These are phyloP conservation scores for Rattus rattus DNA, from an alignment of 2,113 vertebrate species.

Conservation along the genomic window DNA sequence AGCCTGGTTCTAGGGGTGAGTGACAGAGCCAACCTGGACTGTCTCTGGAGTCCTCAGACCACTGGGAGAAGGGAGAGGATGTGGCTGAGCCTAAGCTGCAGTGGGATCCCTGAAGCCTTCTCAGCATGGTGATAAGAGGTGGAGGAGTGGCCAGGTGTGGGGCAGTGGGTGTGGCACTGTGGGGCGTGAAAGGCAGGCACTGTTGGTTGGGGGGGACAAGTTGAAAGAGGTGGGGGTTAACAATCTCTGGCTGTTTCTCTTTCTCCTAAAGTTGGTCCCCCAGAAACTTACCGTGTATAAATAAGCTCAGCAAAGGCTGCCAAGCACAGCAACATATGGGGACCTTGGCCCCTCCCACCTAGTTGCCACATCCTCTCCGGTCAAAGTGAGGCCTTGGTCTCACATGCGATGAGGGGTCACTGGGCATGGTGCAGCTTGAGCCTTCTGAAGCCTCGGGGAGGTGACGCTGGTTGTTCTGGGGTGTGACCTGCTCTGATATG, in stretches of 20 bases:
- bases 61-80: too few relatives aligned
- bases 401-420: background rate
- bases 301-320: background rate
- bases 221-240: background rate
- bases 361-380: background rate
- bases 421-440: rapidly evolving
- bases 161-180: background rate
- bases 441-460: background rate
- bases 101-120: background rate
- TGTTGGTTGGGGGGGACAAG: too few relatives aligned
- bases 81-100: background rate
- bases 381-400: background rate
- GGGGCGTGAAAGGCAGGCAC: background rate
- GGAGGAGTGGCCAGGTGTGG: background rate
- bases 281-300: background rate
- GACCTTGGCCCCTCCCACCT: background rate
- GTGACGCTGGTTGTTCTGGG: background rate
- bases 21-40: background rate
- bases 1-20: background rate
- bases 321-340: background rate
- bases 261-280: background rate
- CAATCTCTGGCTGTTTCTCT: background rate
- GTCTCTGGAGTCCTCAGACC: background rate
- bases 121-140: background rate
- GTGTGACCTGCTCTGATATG: background rate